Percentiles rank a stretch among this genome's conserved stretches.
phyloP scores from a whole-genome alignment of 2,797 vertebrate genomes.

The Coregonus ussuriensis region DNA sequence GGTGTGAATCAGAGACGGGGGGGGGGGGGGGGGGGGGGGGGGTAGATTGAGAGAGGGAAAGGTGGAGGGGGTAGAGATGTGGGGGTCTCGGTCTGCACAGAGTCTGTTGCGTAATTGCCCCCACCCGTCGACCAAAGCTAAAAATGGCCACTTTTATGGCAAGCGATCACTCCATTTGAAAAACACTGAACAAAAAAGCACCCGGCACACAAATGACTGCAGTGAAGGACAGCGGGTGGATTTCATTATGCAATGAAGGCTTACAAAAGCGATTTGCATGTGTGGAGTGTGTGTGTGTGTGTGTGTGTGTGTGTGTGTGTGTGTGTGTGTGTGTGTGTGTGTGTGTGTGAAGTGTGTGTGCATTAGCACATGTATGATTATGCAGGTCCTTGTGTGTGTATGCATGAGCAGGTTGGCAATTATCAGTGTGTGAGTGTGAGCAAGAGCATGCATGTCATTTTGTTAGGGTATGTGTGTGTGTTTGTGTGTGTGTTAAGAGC shows the following conservation, averaged over 20 bases:
- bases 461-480: not conserved
- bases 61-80: not conserved
- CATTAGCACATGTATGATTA: not conserved
- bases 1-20: slow-evolving; percentile 30
- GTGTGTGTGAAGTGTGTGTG: not conserved
- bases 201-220: not conserved
- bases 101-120: slow-evolving; percentile 23
- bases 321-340: not conserved
- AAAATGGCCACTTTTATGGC: slow-evolving; percentile 22
- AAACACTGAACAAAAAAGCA: not conserved
- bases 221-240: not conserved
- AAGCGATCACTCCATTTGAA: slow-evolving; percentile 12
- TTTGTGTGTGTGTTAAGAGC: not conserved
- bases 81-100: not conserved
- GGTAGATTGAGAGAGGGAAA: not conserved
- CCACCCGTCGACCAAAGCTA: slow-evolving; percentile 16
- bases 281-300: not conserved
- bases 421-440: slow-evolving; percentile 11
- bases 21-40: not conserved
- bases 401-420: slow-evolving; percentile 13
- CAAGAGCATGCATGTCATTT: not conserved
- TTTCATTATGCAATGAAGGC: not conserved
- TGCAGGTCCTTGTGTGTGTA: slow-evolving; percentile 20
- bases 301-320: too few species aligned
- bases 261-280: slow-evolving; percentile 17